Evolutionary conservation across 2,113 vertebrate species (phyloP), one percentile per base, ranked within the genome.

Genomic region (Mus pahari): DNA sequence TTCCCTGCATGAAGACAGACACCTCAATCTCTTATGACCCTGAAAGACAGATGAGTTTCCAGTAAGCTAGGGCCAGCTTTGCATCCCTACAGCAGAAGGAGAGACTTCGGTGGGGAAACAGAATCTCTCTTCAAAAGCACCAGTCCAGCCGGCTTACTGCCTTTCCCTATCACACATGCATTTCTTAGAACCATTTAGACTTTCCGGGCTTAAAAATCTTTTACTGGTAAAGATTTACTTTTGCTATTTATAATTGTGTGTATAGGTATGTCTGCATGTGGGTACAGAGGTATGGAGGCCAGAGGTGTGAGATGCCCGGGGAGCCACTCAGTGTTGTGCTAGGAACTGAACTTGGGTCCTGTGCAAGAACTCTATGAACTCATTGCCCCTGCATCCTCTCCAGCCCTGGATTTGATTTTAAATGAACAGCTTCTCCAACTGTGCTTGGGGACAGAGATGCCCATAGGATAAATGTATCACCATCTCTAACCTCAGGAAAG

Each of bases 131-230:
- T 39, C 31, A 22, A 36, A 83, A 89, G 10, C n/a, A n/a, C 22
- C 7, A 83, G 28, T 26, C 39, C 22, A 28, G 8, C 33, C 48
- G n/a, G n/a, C n/a, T n/a, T 24, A 20, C 14, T 81, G 1, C 19
- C 62, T 90, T 86, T 73, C 13, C 3, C 39, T 12, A 66, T 66
- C 66, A 36, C n/a, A 86, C 75, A 92, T 26, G 13, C 26, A 74
- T 89, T 91, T 60, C 48, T 87, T 94, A 8, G 24, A 73, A 11
- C 1, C 64, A 75, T 84, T 3, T 4, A 11, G 60, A 53, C 88
- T 93, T 90, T 68, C 62, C 12, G 92, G 31, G 26, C 62, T 96
- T 13, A 45, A 78, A 89, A 84, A 16, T 36, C 91, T 95, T 87
- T 39, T 39, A n/a, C 39, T 60, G n/a, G 9, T 62, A 62, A 62